These are phyloP conservation scores for Hemiscyllium ocellatum DNA, from an alignment of 2,113 vertebrate genomes.

Conservation along the genomic window DNA sequence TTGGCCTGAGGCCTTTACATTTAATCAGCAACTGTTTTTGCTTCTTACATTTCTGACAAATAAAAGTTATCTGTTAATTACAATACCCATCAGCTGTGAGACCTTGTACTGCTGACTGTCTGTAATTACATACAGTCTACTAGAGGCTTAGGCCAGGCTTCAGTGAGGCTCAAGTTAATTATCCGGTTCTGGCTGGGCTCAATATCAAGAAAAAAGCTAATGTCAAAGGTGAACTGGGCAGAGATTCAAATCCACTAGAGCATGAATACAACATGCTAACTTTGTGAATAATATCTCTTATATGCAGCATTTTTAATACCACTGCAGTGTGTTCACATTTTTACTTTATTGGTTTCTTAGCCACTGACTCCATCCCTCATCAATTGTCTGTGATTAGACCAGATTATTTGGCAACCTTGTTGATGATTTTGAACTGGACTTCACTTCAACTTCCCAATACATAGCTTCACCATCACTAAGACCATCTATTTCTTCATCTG, in stretches of 20 bases:
- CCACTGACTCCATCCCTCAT: neutral
- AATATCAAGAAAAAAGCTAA: neutral
- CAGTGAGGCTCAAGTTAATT: conserved; percentile 20
- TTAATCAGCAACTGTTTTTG: conserved; percentile 22
- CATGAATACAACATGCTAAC: conserved; percentile 22
- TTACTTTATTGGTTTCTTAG: neutral
- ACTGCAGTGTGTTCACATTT: neutral
- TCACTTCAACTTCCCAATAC: neutral
- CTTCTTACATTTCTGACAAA: conserved; percentile 28
- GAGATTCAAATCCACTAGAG: conserved; percentile 10
- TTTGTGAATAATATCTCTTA: neutral
- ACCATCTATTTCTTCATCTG: neutral
- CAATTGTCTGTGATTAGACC: neutral
- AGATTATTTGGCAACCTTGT: neutral
- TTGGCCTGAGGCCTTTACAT: conserved; percentile 27
- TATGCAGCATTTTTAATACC: neutral
- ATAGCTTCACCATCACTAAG: neutral
- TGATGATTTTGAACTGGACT: neutral
- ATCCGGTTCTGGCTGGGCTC: conserved; percentile 13
- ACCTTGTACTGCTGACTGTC: neutral
- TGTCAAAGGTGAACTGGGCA: conserved; percentile 29
- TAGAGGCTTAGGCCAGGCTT: neutral
- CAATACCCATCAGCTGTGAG: conserved; percentile 12
- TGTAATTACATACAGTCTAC: conserved; percentile 21
- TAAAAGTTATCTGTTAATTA: conserved; percentile 9